Percentiles rank a stretch among this genome's conserved stretches.
phyloP scores from a whole-genome alignment of 2,888 invertebrate genomes.

The Tortrix viridana region DNA sequence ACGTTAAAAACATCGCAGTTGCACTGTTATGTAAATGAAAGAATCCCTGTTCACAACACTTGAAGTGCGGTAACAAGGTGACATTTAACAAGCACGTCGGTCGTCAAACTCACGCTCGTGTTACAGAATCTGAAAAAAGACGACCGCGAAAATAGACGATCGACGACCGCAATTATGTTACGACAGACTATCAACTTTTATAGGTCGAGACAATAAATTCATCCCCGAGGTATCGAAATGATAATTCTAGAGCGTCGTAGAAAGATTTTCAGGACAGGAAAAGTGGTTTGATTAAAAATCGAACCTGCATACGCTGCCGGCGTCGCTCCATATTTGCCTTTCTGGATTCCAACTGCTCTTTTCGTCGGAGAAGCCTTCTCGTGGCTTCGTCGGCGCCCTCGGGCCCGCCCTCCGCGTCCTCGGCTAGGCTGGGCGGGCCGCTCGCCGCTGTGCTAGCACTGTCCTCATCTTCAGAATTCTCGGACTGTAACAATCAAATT shows the following conservation, averaged over 20 bases:
- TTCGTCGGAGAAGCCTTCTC: constrained; percentile 66
- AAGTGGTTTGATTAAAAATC: too few relatives aligned
- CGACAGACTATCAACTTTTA: too few relatives aligned
- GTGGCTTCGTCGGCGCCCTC: constrained; percentile 78
- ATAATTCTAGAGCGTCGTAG: too few relatives aligned
- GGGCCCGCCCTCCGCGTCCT: constrained; percentile 71
- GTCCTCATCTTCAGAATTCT: constrained; percentile 71
- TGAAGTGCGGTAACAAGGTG: constrained; percentile 17
- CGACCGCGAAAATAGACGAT: too few relatives aligned
- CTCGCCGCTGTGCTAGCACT: constrained; percentile 54
- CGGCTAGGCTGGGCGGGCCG: constrained; percentile 71
- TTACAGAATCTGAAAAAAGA: too few relatives aligned
- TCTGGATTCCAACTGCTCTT: constrained; percentile 73
- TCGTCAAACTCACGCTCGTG: too few relatives aligned
- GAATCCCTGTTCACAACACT: constrained; percentile 11
- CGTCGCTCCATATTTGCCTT: constrained; percentile 73
- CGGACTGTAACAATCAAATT: constrained; percentile 55
- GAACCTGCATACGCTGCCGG: constrained; percentile 73
- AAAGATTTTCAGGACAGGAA: too few relatives aligned
- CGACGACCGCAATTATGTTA: too few relatives aligned
- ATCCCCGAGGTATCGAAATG: too few relatives aligned
- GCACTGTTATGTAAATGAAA: constrained; percentile 21
- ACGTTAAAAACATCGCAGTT: constrained; percentile 10
- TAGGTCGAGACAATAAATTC: too few relatives aligned
- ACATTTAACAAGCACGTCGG: constrained; percentile 12